Conservation (phyloP, 2,113 vertebrate species). For the Bathybates hornii region DNA sequence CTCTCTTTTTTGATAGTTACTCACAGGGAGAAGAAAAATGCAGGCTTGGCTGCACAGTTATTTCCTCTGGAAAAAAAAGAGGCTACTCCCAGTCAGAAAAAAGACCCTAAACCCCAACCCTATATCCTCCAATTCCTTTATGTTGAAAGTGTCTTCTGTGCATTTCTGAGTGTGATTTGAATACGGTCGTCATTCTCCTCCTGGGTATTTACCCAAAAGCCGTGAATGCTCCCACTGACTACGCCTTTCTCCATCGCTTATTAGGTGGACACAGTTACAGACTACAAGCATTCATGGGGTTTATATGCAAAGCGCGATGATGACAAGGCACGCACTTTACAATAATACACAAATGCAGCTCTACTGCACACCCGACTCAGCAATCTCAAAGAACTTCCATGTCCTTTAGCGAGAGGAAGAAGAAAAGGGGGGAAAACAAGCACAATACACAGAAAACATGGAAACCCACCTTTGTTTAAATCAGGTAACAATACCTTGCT, state of each 20-base stretch:
- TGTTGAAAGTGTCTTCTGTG: conserved; percentile 22
- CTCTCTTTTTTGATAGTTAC: conserved; percentile 60
- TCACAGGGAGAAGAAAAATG: conserved; percentile 51
- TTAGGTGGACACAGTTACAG: background rate
- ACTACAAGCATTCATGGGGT: background rate
- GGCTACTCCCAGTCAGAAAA: background rate
- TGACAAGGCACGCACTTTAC: background rate
- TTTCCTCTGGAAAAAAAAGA: conserved; percentile 28
- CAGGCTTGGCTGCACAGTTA: conserved; percentile 27
- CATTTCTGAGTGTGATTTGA: conserved; percentile 42
- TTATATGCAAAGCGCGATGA: conserved; percentile 2
- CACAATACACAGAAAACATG: conserved; percentile 49
- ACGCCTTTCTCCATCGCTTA: background rate
- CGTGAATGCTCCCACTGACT: conserved; percentile 28
- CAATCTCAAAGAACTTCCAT: conserved; percentile 7
- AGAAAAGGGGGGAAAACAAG: background rate
- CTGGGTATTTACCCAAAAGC: conserved; percentile 36
- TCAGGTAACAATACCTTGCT: conserved; percentile 59
- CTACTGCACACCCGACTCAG: background rate
- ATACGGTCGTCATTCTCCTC: conserved; percentile 43
- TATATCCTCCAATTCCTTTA: conserved; percentile 42
- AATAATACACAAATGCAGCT: background rate
- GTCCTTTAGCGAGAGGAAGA: background rate
- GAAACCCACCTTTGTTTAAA: conserved; percentile 64
- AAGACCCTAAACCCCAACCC: background rate